Evolutionary conservation across 1,140 invertebrate genomes (phyloP).

Genomic region (Cyclargus thomasi): DNA sequence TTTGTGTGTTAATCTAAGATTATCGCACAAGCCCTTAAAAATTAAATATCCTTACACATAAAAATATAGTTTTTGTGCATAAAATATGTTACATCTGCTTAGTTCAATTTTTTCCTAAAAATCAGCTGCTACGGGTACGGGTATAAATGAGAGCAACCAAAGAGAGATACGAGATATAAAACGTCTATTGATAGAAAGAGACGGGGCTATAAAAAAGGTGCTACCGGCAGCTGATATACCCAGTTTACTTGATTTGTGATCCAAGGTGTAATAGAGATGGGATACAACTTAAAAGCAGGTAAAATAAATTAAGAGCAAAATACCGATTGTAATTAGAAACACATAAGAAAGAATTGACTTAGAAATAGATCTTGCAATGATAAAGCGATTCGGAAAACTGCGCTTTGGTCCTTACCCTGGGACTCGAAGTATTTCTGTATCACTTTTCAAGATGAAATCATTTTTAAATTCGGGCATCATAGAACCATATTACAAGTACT

Average conservation of each 20-base stretch:
- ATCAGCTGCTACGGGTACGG: neutral
- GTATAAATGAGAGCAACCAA: neutral
- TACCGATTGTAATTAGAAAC: neutral
- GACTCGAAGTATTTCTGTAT: no score
- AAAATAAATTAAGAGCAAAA: neutral
- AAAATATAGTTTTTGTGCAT: neutral
- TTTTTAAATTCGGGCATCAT: no score
- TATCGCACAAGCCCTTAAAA: neutral
- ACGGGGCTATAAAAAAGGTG: neutral
- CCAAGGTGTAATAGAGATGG: neutral
- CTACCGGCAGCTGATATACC: conserved; percentile 2
- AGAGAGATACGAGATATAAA: neutral
- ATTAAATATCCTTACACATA: neutral
- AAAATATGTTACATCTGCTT: neutral
- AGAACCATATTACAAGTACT: no score
- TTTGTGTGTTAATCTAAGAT: neutral
- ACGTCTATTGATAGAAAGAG: neutral
- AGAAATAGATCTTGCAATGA: no score
- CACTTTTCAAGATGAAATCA: no score
- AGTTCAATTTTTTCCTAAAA: neutral
- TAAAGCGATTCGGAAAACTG: no score
- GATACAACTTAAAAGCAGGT: neutral
- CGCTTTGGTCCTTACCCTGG: no score
- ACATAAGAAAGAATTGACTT: no score
- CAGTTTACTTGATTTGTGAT: conserved; percentile 3